Evolutionary conservation across 2,113 vertebrate genomes (phyloP).

Genomic region (Mola mola): DNA sequence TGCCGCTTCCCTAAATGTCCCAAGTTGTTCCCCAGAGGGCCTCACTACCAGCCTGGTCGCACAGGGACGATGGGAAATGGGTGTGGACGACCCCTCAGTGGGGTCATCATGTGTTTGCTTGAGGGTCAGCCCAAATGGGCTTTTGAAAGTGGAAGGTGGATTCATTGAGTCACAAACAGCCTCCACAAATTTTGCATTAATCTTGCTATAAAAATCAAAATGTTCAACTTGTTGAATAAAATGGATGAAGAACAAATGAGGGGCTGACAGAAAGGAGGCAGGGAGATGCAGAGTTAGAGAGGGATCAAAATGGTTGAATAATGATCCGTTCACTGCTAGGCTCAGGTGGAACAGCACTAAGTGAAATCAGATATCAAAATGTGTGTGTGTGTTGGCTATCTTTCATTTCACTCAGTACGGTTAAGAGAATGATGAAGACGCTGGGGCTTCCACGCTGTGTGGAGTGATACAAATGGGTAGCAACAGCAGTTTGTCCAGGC

Average conservation of each 20-base stretch:
- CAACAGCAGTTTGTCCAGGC: not conserved
- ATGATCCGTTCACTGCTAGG: constrained; percentile 38
- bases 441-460: not conserved
- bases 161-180: not conserved
- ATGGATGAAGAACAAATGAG: constrained; percentile 1
- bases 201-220: too few species aligned
- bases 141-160: not conserved
- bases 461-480: not conserved
- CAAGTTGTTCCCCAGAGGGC: constrained; percentile 57
- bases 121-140: not conserved
- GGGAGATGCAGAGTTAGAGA: constrained; percentile 11
- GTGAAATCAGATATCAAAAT: constrained; percentile 40
- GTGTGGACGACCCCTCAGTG: constrained; percentile 25
- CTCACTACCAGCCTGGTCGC: constrained; percentile 32
- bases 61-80: constrained; percentile 42
- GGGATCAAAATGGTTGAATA: constrained; percentile 43
- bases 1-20: constrained; percentile 48
- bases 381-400: constrained; percentile 10
- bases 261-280: constrained; percentile 9
- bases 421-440: constrained; percentile 11
- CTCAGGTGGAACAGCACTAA: constrained; percentile 33
- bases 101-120: constrained; percentile 1
- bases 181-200: too few species aligned
- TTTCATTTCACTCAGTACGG: not conserved
- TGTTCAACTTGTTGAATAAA: not conserved